Percentiles rank a stretch among this genome's conserved stretches.
Conservation (phyloP, 1,140 invertebrate genomes). For the Antheraea pernyi region DNA sequence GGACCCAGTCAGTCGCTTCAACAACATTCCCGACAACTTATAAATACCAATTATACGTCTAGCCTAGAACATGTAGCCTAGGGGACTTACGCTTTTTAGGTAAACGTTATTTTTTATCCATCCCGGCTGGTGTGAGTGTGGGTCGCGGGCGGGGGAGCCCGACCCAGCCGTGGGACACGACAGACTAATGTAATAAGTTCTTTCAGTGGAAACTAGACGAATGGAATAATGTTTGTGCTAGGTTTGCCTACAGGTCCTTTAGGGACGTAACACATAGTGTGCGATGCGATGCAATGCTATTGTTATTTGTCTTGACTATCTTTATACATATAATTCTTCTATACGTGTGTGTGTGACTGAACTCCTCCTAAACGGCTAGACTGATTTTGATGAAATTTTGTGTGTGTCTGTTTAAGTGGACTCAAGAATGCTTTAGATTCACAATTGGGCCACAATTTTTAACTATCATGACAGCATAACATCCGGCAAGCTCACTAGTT, state of each 20-base stretch:
- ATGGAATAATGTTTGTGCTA: conserved; percentile 22
- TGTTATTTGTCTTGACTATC: neutral
- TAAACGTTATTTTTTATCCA: conserved; percentile 13
- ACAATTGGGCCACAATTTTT: too few relatives aligned
- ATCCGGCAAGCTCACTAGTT: too few relatives aligned
- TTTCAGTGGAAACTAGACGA: conserved; percentile 20
- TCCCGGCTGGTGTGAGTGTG: neutral
- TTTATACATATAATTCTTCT: neutral
- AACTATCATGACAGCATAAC: too few relatives aligned
- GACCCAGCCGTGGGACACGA: conserved; percentile 10
- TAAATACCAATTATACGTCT: conserved; percentile 1
- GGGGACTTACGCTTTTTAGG: conserved; percentile 18
- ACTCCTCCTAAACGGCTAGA: too few relatives aligned
- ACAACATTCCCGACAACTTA: neutral
- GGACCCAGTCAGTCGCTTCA: conserved; percentile 12
- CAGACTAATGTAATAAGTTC: conserved; percentile 27
- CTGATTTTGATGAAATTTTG: too few relatives aligned
- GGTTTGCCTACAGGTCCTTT: neutral
- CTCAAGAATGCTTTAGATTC: too few relatives aligned
- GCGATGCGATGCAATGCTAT: neutral
- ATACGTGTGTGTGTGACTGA: too few relatives aligned
- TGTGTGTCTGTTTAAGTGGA: too few relatives aligned
- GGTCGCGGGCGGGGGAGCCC: neutral
- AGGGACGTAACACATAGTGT: neutral
- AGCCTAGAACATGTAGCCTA: conserved; percentile 17